A percentile compares a stretch with the other conserved stretches of the same genome.
phyloP scores from a whole-genome alignment of 92 coral and sea anemone species.

The Pocillopora grandis region DNA sequence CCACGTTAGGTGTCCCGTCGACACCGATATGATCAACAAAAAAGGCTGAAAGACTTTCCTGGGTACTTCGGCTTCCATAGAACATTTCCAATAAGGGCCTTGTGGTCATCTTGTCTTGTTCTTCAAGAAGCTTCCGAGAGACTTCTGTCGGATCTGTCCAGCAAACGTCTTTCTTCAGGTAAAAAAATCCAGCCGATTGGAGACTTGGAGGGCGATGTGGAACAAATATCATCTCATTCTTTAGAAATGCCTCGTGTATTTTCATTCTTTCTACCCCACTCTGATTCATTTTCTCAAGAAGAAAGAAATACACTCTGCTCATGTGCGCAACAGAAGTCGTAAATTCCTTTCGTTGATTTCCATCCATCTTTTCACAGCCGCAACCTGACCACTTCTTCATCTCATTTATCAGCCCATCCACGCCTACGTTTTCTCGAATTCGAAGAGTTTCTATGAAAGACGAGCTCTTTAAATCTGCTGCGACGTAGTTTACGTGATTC shows the following conservation, averaged over 20 bases:
- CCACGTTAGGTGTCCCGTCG: constrained; percentile 76
- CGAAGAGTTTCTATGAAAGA: constrained; percentile 62
- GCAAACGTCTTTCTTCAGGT: constrained; percentile 69
- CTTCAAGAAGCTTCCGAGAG: constrained; percentile 24
- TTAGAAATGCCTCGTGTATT: constrained; percentile 51
- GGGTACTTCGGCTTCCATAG: constrained; percentile 43
- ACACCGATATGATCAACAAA: constrained; percentile 55
- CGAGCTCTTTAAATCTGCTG: constrained; percentile 45
- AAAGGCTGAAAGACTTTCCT: constrained; percentile 34
- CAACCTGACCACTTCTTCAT: constrained; percentile 65
- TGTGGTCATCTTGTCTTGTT: constrained; percentile 34
- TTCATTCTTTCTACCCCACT: constrained; percentile 26
- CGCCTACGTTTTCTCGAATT: constrained; percentile 45
- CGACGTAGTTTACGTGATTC: constrained; percentile 57
- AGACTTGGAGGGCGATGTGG: constrained; percentile 25
- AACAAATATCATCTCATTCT: constrained; percentile 71
- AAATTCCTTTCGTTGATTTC: constrained; percentile 43
- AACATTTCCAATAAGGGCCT: constrained; percentile 57
- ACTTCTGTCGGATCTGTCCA: constrained; percentile 88
- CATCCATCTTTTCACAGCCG: constrained; percentile 19
- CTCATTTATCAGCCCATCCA: constrained; percentile 62
- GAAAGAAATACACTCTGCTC: constrained; percentile 61
- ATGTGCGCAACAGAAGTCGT: constrained; percentile 71
- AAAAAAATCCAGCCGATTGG: constrained; percentile 49
- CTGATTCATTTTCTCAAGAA: constrained; percentile 35